A percentile compares a stretch with the other conserved stretches of the same genome.
Conservation (phyloP, 2,797 vertebrate species). For the Botia kubotai region DNA sequence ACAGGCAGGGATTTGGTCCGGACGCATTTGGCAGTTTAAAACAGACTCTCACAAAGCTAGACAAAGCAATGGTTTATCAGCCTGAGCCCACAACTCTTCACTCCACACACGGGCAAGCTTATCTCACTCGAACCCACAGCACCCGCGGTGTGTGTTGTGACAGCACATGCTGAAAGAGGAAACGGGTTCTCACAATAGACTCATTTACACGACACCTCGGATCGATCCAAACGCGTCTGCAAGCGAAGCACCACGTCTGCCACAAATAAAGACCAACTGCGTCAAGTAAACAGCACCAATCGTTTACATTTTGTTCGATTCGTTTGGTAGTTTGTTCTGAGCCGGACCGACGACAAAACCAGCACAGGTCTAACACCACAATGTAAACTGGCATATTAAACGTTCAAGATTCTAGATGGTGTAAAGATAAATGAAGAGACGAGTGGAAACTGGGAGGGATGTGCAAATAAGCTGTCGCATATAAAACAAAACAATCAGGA, state of each 20-base stretch:
- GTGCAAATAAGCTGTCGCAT: conserved; percentile 81
- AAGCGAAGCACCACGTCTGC: background rate
- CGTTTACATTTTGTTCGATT: conserved; percentile 6
- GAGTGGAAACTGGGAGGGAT: conserved; percentile 73
- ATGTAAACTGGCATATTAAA: conserved; percentile 3
- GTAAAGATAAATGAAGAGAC: conserved; percentile 23
- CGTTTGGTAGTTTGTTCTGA: background rate
- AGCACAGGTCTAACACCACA: background rate
- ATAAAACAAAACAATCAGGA: conserved; percentile 65
- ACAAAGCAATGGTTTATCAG: background rate
- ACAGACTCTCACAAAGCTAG: background rate
- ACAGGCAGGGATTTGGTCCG: conserved; percentile 45
- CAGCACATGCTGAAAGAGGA: conserved; percentile 5
- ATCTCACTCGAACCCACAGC: conserved; percentile 2
- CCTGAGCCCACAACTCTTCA: background rate
- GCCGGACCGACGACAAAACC: background rate
- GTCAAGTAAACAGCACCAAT: background rate
- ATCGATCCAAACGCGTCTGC: conserved; percentile 1
- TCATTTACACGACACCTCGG: background rate
- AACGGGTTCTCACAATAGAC: background rate
- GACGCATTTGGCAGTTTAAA: conserved; percentile 47
- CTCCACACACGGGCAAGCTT: conserved; percentile 18
- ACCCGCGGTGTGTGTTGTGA: background rate
- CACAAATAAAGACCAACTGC: background rate
- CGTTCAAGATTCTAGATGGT: conserved; percentile 27